Percentiles rank a stretch among this genome's conserved stretches.
Conservation (phyloP, 2,888 invertebrate species). For the Buathra laborator region DNA sequence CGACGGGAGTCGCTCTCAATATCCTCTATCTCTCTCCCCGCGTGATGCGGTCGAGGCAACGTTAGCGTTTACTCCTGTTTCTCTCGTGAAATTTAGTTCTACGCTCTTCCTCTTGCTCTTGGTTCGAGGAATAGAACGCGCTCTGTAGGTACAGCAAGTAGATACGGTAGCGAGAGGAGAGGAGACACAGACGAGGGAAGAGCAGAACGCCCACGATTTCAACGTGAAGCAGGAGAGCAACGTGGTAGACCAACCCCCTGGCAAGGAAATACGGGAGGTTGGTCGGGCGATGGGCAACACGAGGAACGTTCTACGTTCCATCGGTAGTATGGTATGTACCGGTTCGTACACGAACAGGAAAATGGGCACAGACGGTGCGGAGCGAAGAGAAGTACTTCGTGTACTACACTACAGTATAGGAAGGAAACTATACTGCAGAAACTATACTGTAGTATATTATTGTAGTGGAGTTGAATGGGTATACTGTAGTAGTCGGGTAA, state of each 20-base stretch:
- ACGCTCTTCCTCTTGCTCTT: slow-evolving; percentile 44
- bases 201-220: slow-evolving; percentile 49
- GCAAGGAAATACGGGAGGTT: slow-evolving; percentile 60
- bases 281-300: slow-evolving; percentile 50
- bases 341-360: slow-evolving; percentile 12
- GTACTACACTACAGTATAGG: slow-evolving; percentile 18
- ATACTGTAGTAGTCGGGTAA: slow-evolving; percentile 16
- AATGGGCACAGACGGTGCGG: neutral
- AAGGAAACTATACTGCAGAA: neutral
- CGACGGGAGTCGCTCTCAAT: slow-evolving; percentile 84
- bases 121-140: slow-evolving; percentile 19
- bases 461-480: neutral
- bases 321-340: slow-evolving; percentile 21
- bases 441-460: slow-evolving; percentile 10
- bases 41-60: slow-evolving; percentile 61
- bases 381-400: slow-evolving; percentile 49
- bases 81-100: slow-evolving; percentile 65
- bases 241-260: slow-evolving; percentile 40
- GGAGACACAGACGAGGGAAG: slow-evolving; percentile 16
- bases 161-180: slow-evolving; percentile 1
- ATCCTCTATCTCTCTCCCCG: slow-evolving; percentile 77
- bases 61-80: slow-evolving; percentile 67
- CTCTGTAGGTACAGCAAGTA: slow-evolving; percentile 2
- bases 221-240: slow-evolving; percentile 36
- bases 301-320: slow-evolving; percentile 44